Percentiles rank a stretch among this genome's conserved stretches.
Evolutionary conservation across 2,888 invertebrate species (phyloP).

Genomic region (Eupithecia abbreviata): DNA sequence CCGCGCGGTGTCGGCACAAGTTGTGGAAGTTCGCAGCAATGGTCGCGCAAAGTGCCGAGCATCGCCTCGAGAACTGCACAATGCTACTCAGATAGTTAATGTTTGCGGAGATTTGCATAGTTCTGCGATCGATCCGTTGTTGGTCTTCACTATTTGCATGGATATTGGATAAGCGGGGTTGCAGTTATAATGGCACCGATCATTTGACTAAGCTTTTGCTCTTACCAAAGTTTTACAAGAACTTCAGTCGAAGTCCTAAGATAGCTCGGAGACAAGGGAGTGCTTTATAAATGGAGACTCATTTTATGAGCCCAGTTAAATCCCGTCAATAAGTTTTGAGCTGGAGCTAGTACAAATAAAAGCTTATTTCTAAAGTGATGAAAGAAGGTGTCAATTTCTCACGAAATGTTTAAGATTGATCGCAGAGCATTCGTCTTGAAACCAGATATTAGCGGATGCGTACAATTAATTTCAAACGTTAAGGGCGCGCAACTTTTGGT

Average conservation of each 20-base stretch:
- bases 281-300: neutral
- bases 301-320: neutral
- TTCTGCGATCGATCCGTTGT: conserved; percentile 13
- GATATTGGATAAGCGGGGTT: neutral
- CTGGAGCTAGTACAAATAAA: conserved; percentile 1
- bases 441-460: conserved; percentile 41
- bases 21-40: conserved; percentile 29
- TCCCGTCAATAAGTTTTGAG: neutral
- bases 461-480: conserved; percentile 48
- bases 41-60: conserved; percentile 30
- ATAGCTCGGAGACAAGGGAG: neutral
- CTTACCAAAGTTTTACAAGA: neutral
- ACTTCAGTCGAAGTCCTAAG: neutral
- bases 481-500: conserved; percentile 2
- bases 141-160: conserved; percentile 6
- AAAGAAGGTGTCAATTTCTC: conserved; percentile 6
- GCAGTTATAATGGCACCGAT: neutral
- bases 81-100: conserved; percentile 17
- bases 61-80: conserved; percentile 15
- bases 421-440: conserved; percentile 27
- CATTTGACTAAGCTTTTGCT: neutral
- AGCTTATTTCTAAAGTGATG: neutral
- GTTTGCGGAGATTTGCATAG: conserved; percentile 21
- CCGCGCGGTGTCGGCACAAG: conserved; percentile 13
- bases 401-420: conserved; percentile 27